These are phyloP conservation scores for Drosophila picticornis DNA, from an alignment of 2,888 invertebrate genomes.

Conservation along the genomic window DNA sequence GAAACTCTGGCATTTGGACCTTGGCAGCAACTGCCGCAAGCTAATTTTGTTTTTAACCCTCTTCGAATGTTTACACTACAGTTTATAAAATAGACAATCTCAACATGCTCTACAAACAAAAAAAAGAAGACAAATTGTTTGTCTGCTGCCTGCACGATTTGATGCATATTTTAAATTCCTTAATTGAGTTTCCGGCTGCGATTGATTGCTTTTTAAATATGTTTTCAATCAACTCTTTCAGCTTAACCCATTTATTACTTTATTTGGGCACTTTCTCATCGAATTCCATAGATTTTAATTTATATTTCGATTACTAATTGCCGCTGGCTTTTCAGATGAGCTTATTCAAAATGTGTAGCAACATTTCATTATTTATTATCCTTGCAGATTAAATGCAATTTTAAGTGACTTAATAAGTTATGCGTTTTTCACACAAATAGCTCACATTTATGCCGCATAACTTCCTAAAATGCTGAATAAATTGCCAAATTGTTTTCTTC, in stretches of 20 bases:
- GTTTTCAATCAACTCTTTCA: constrained; percentile 22
- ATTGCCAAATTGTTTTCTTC: too few relatives aligned
- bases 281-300: background rate
- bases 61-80: background rate
- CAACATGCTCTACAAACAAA: background rate
- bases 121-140: background rate
- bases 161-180: constrained; percentile 15
- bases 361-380: background rate
- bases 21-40: constrained; percentile 2
- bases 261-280: background rate
- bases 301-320: background rate
- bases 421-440: background rate
- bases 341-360: background rate
- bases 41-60: constrained; percentile 17
- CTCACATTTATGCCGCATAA: background rate
- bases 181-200: constrained; percentile 7
- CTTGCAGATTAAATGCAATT: background rate
- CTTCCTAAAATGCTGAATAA: background rate
- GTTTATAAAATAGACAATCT: background rate
- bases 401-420: background rate
- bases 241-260: background rate
- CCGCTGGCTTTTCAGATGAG: background rate
- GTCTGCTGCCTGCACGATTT: background rate
- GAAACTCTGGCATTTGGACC: constrained; percentile 14
- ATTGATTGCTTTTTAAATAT: constrained; percentile 33